These are phyloP conservation scores for Melipona bicolor DNA, from an alignment of 2,888 invertebrate species.

Conservation along the genomic window DNA sequence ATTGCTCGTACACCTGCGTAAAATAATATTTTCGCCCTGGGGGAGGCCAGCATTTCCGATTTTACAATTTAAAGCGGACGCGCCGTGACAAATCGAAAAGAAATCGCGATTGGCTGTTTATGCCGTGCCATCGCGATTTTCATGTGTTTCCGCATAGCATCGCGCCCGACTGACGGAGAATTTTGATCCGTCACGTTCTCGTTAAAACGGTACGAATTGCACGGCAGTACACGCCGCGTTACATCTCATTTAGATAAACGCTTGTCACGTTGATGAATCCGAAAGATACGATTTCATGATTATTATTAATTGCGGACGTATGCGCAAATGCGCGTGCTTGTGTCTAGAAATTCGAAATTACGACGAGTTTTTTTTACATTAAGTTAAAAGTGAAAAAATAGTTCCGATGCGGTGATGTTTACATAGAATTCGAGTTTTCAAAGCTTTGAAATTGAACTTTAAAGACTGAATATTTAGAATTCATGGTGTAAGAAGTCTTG, in stretches of 20 bases:
- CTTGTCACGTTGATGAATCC: constrained; percentile 29
- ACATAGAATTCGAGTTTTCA: neutral
- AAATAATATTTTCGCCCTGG: constrained; percentile 10
- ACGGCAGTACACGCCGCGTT: constrained; percentile 7
- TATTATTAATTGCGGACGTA: constrained; percentile 14
- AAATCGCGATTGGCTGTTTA: constrained; percentile 16
- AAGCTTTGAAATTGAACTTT: neutral
- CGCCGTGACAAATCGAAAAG: constrained; percentile 3
- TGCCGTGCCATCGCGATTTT: constrained; percentile 7
- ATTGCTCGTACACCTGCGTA: neutral
- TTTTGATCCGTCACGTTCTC: constrained; percentile 19
- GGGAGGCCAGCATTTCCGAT: neutral
- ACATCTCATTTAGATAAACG: constrained; percentile 39
- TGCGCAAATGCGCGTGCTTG: neutral
- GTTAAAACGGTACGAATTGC: constrained; percentile 33
- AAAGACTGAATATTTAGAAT: neutral
- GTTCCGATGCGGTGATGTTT: neutral
- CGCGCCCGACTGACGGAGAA: constrained; percentile 16
- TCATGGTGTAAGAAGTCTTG: too few relatives aligned
- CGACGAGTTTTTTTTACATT: neutral
- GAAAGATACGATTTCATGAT: constrained; percentile 1
- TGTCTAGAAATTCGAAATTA: neutral
- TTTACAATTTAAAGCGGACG: constrained; percentile 24
- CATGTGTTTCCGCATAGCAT: constrained; percentile 24
- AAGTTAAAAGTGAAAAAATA: neutral